A percentile compares a stretch with the other conserved stretches of the same genome.
These are phyloP conservation scores for Hippocampus zosterae DNA, from an alignment of 2,113 vertebrate genomes.

Conservation along the genomic window DNA sequence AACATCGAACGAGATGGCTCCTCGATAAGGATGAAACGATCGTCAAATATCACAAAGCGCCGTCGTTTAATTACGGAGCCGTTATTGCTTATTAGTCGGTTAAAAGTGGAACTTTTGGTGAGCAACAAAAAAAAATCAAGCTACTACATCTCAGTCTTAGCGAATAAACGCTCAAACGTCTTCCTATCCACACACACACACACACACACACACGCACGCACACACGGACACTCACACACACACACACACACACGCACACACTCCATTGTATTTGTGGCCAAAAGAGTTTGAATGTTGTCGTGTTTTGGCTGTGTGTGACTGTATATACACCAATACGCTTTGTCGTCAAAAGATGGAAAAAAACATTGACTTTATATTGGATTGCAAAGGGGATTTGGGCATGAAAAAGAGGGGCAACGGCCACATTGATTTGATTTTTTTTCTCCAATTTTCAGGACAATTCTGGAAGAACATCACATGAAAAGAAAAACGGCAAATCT, in stretches of 20 bases:
- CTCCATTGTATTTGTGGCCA: conserved; percentile 54
- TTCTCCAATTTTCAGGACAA: conserved; percentile 14
- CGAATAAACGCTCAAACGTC: neutral
- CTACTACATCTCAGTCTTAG: neutral
- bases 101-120: no score
- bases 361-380: neutral
- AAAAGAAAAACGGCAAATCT: neutral
- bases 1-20: no score
- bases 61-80: no score
- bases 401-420: conserved; percentile 3
- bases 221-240: conserved; percentile 11
- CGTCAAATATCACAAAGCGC: no score
- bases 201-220: neutral
- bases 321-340: conserved; percentile 62
- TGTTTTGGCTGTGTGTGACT: conserved; percentile 52
- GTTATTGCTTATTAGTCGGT: no score
- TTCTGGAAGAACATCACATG: conserved; percentile 12
- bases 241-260: conserved; percentile 14
- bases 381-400: neutral
- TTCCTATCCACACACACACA: neutral
- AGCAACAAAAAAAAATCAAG: no score
- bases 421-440: conserved; percentile 12
- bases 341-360: conserved; percentile 44
- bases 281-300: conserved; percentile 65
- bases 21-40: no score